Conservation (phyloP, 2,113 vertebrate genomes). For the Orthonyx spaldingii region DNA sequence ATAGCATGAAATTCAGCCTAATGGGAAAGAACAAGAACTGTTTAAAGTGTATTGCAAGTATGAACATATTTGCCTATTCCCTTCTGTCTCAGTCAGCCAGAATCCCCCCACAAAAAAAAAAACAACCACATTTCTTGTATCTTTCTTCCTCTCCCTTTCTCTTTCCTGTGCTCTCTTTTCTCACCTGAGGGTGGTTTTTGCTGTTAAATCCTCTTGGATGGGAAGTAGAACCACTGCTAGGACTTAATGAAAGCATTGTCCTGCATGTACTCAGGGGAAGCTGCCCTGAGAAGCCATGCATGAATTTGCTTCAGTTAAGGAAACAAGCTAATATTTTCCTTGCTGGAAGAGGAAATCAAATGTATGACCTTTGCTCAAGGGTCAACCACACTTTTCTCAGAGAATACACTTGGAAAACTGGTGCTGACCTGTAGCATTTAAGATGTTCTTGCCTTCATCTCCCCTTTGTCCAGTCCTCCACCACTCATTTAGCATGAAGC, state of each 20-base stretch:
- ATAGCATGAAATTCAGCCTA: constrained; percentile 13
- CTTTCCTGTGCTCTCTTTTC: not conserved
- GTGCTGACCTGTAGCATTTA: not conserved
- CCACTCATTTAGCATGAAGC: not conserved
- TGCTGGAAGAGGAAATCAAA: not conserved
- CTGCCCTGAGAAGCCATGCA: not conserved
- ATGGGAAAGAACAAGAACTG: not conserved
- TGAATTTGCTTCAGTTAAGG: constrained; percentile 29
- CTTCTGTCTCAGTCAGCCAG: not conserved
- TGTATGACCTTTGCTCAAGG: not conserved
- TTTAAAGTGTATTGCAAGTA: not conserved
- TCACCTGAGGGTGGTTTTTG: not conserved
- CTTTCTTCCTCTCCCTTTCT: not conserved
- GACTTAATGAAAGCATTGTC: not conserved
- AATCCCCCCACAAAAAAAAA: not conserved
- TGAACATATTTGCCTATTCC: not conserved
- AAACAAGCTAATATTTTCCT: not conserved
- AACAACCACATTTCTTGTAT: not conserved
- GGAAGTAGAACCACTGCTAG: not conserved
- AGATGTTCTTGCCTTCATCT: not conserved
- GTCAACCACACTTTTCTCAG: not conserved
- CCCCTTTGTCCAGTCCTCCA: not conserved
- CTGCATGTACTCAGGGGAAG: not conserved
- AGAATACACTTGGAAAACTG: not conserved
- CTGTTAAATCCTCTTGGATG: not conserved